Conservation (phyloP, 2,113 vertebrate genomes). For the Fukomys damarensis region DNA sequence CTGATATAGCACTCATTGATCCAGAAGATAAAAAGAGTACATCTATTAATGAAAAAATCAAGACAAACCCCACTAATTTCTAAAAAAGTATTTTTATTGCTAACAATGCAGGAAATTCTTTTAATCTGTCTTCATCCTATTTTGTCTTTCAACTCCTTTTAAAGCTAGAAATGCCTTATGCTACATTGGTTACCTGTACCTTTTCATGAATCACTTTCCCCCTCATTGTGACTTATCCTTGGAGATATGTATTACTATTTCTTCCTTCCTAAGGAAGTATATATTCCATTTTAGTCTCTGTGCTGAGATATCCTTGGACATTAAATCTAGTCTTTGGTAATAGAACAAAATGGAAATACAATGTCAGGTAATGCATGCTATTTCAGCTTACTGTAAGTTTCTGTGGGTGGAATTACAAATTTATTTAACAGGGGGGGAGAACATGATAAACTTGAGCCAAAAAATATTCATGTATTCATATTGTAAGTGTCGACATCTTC, state of each 20-base stretch:
- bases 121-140: background rate
- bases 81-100: constrained; percentile 47
- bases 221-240: background rate
- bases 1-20: background rate
- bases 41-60: constrained; percentile 44
- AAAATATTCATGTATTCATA: background rate
- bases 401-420: constrained; percentile 5
- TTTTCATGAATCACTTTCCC: background rate
- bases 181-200: background rate
- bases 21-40: background rate
- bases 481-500: background rate
- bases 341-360: background rate
- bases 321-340: constrained; percentile 50
- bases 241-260: background rate
- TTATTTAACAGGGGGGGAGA: background rate
- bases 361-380: background rate
- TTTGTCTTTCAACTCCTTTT: constrained; percentile 18
- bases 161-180: background rate
- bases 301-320: background rate
- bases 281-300: background rate
- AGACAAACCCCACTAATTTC: background rate
- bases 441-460: background rate
- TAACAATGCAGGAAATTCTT: background rate
- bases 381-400: background rate
- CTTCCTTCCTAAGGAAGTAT: constrained; percentile 50